Evolutionary conservation across 2,113 vertebrate species (phyloP), one percentile per base, ranked within the genome.

Genomic region (Stomatorhinus ivindoensis): DNA sequence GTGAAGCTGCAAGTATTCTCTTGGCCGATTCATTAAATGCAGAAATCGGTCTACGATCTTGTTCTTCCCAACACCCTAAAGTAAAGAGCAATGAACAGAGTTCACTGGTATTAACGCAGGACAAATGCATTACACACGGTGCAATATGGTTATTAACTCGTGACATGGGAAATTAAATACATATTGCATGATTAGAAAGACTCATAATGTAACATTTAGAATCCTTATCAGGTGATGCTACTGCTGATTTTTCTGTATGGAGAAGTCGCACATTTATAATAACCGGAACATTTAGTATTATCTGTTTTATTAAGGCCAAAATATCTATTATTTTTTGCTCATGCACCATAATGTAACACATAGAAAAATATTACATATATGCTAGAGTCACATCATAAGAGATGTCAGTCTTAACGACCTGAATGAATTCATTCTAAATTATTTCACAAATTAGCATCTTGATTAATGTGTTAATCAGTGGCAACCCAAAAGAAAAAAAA

Each of bases 1-100:
- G 93, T 99, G 98, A 47, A 99, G 96, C 85, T 99, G 98, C 10
- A 99, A 96, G 94, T 99, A 99, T 91, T 99, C 98, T 93, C 98
- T 96, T 15, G 98, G 97, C 87, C 98, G 96, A 93, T 99, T 99
- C 91, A 99, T 95, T 46, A 99, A 96, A 87, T 99, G 97, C 90
- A 99, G 96, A 90, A 99, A 99, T 92, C 97, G 94, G 93, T 99
- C 98, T 90, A 98, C 97, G 61, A 99, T 95, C 94, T 99, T 99
- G 94, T 99, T 99, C 92, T 99, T 99, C 46, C 98, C 98, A 19
- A 99, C 98, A 9, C 98, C 98, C 98, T 99, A 92, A 53, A 90
- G 89, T 89, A 19, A 44, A 27, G 50, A 83, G 87, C 6, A 48
- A 86, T 44, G 61, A 85, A 8, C 89, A 82, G 84, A 86, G 89